A percentile compares a stretch with the other conserved stretches of the same genome.
Conservation (phyloP, 1,140 invertebrate genomes). For the Eulimnadia texana region DNA sequence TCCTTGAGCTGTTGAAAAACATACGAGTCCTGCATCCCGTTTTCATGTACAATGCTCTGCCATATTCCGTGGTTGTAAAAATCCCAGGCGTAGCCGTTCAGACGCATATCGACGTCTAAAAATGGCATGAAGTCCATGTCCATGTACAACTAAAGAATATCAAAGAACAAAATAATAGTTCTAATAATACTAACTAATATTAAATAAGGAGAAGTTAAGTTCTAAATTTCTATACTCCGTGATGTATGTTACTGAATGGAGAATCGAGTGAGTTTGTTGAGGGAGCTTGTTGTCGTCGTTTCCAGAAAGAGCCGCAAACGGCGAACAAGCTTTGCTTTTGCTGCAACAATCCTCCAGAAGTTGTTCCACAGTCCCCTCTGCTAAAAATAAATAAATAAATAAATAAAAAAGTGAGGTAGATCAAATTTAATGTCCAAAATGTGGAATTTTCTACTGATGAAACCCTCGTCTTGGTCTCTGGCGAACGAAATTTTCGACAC, state of each 20-base stretch:
- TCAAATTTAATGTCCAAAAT: no score
- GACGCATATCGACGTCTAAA: not conserved
- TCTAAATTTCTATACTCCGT: not conserved
- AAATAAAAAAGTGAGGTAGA: no score
- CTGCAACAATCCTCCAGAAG: not conserved
- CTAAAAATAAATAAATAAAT: not conserved
- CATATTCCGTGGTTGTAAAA: not conserved
- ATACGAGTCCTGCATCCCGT: not conserved
- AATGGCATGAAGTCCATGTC: not conserved
- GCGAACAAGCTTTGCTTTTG: not conserved
- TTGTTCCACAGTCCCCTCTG: not conserved
- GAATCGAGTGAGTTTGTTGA: not conserved
- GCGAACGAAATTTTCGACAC: no score
- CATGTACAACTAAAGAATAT: not conserved
- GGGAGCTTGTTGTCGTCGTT: not conserved
- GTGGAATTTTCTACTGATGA: no score
- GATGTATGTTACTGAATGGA: not conserved
- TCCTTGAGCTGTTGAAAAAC: not conserved
- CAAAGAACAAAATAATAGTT: no score
- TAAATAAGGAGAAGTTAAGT: not conserved
- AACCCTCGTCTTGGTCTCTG: no score
- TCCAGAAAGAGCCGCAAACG: not conserved
- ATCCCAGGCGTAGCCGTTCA: not conserved
- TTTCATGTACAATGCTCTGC: not conserved
- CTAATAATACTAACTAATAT: not conserved